Percentiles rank a stretch among this genome's conserved stretches.
Conservation (phyloP, 2,113 vertebrate genomes). For the Sylvietta virens region DNA sequence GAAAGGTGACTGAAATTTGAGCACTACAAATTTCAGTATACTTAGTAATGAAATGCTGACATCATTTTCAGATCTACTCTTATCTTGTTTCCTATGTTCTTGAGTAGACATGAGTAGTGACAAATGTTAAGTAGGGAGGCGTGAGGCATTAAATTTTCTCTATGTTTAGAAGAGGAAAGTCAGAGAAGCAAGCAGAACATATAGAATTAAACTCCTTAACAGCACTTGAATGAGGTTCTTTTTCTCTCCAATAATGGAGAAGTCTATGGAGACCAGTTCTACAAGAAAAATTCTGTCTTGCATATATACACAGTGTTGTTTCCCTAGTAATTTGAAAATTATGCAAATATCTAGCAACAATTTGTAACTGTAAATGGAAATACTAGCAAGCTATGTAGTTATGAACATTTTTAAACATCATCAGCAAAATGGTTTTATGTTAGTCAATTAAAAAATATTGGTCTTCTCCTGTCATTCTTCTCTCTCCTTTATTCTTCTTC, state of each 20-base stretch:
- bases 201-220: background rate
- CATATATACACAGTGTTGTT: background rate
- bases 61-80: background rate
- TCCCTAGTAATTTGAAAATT: background rate
- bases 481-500: background rate
- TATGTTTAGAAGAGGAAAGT: accelerated
- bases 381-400: background rate
- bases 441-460: background rate
- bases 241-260: background rate
- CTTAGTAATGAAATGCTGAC: background rate
- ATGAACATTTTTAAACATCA: background rate
- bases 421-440: background rate
- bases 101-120: background rate
- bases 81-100: background rate
- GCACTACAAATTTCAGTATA: background rate
- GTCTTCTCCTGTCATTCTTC: background rate
- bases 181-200: background rate
- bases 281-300: background rate
- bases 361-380: background rate
- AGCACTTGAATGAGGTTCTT: background rate
- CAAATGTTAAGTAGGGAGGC: background rate
- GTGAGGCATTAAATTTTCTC: background rate
- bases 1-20: background rate
- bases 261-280: background rate
- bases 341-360: background rate